These are phyloP conservation scores for Tangara arthus DNA, from an alignment of 2,797 vertebrate species.

Conservation along the genomic window DNA sequence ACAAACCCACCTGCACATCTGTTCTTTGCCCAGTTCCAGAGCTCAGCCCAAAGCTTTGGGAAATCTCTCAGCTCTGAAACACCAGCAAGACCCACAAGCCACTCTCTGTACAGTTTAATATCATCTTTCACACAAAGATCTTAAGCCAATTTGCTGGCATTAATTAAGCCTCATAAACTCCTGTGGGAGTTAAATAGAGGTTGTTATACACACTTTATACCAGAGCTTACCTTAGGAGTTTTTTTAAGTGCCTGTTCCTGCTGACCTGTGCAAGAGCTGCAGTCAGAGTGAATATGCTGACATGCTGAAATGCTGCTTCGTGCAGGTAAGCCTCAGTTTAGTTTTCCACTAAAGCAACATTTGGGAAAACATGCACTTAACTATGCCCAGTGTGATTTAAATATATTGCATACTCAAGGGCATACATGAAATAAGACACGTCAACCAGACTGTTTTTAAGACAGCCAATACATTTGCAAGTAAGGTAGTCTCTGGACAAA, in stretches of 20 bases:
- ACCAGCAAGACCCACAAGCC: background rate
- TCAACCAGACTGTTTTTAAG: background rate
- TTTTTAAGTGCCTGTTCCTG: background rate
- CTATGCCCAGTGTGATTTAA: background rate
- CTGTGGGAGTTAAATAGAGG: background rate
- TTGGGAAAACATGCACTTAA: background rate
- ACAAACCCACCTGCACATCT: background rate
- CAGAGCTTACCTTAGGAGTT: background rate
- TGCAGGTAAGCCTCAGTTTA: slow-evolving; percentile 9
- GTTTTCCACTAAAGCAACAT: slow-evolving; percentile 10
- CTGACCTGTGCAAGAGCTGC: background rate
- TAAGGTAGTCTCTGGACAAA: background rate
- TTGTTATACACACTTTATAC: background rate
- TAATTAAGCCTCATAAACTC: background rate
- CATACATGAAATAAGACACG: background rate
- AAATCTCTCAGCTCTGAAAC: background rate
- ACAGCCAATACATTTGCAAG: background rate
- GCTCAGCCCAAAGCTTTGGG: background rate
- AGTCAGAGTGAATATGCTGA: background rate
- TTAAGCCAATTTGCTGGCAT: background rate
- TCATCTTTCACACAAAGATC: background rate
- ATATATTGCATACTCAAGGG: background rate
- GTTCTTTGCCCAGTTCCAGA: background rate
- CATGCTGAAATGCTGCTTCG: background rate
- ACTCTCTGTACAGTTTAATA: background rate